Conservation (phyloP, 2,888 invertebrate species). For the Drosophila mimica region DNA sequence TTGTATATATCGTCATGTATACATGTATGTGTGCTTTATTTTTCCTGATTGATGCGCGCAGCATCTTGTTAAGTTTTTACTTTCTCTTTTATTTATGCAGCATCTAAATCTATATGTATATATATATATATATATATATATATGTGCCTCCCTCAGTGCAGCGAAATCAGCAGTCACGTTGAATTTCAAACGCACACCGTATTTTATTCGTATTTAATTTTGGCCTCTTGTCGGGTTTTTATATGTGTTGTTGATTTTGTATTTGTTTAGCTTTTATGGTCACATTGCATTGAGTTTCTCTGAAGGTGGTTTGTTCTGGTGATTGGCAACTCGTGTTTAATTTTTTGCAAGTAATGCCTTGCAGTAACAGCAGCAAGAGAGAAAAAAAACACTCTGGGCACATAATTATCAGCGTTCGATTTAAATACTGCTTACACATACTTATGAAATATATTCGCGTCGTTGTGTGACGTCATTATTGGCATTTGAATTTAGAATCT, state of each 20-base stretch:
- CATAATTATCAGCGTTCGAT: constrained; percentile 23
- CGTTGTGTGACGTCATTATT: constrained; percentile 65
- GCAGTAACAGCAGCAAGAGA: constrained; percentile 18
- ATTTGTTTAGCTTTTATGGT: constrained; percentile 58
- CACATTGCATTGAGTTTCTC: constrained; percentile 61
- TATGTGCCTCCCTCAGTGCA: constrained; percentile 48
- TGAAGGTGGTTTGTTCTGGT: constrained; percentile 54
- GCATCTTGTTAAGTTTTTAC: constrained; percentile 67
- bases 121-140: neutral
- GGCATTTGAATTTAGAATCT: constrained; percentile 7
- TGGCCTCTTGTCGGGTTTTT: constrained; percentile 64
- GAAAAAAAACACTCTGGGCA: constrained; percentile 10
- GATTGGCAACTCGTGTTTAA: constrained; percentile 52
- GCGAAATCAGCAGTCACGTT: constrained; percentile 47
- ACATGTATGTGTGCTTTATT: constrained; percentile 10
- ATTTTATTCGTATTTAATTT: constrained; percentile 64
- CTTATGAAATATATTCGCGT: constrained; percentile 59
- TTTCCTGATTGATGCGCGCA: constrained; percentile 30
- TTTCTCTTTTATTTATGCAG: constrained; percentile 76
- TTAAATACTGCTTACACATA: constrained; percentile 27
- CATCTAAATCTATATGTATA: constrained; percentile 1
- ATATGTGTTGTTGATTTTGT: constrained; percentile 40
- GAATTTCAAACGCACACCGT: constrained; percentile 52
- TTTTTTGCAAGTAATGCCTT: constrained; percentile 59
- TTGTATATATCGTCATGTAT: constrained; percentile 17